Percentiles rank a stretch among this genome's conserved stretches.
These are phyloP conservation scores for Acrocyrtus sp. DNA, from an alignment of 2,888 invertebrate genomes.

Conservation along the genomic window DNA sequence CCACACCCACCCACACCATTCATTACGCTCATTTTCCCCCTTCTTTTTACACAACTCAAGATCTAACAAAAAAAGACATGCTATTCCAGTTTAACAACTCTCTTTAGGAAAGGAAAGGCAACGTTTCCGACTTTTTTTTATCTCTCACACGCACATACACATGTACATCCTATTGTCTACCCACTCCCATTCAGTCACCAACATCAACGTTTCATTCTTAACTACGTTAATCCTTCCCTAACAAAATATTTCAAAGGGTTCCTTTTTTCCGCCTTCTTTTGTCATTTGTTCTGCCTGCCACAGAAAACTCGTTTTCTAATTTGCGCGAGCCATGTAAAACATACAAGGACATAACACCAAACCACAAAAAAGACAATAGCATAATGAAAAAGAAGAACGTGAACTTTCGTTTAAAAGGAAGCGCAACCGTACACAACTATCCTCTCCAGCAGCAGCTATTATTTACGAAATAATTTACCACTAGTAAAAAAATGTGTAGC, in stretches of 20 bases:
- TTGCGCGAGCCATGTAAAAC: slow-evolving; percentile 20
- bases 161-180: no score
- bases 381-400: no score
- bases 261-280: not conserved
- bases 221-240: slow-evolving; percentile 37
- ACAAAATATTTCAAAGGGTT: slow-evolving; percentile 41
- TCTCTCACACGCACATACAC: slow-evolving; percentile 5
- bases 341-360: not conserved
- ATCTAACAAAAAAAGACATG: no score
- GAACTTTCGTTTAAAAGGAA: no score
- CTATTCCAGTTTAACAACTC: no score
- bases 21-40: not conserved
- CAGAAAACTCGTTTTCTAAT: slow-evolving; percentile 37
- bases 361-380: no score
- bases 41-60: slow-evolving; percentile 12
- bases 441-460: no score
- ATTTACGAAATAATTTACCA: no score
- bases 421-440: no score
- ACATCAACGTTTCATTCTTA: slow-evolving; percentile 32
- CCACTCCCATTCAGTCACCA: slow-evolving; percentile 18
- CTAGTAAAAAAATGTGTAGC: slow-evolving; percentile 10
- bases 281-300: slow-evolving; percentile 13
- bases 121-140: slow-evolving; percentile 17
- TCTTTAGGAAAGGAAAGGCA: no score
- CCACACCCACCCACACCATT: slow-evolving; percentile 29